Evolutionary conservation across 2,797 vertebrate species (phyloP), one percentile per base, ranked within the genome.

Genomic region (Serranus cabrilla): DNA sequence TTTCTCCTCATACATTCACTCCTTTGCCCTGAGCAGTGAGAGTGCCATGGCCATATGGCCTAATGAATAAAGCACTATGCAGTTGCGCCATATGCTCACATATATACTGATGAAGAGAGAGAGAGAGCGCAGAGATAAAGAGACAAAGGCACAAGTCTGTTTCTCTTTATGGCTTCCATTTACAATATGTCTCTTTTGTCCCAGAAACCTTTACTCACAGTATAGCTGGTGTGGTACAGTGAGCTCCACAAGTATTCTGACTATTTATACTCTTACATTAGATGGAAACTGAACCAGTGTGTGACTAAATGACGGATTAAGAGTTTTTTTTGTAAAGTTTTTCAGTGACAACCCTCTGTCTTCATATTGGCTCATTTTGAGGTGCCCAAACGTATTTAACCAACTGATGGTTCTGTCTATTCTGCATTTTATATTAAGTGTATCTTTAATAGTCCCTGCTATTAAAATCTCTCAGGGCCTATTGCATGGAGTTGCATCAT

Each of bases 41-140:
- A 81, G 79, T 68, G 75, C 74, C 54, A 40, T 40, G 40, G 54
- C 87, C 93, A 94, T 94, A 94, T 95, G 94, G 93, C 78, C 80
- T 87, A 81, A 94, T 93, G 82, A 95, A 94, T 94, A 91, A 93
- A 88, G 85, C 83, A 91, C 89, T 51, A 70, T 81, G 72, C 72
- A 84, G 68, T 87, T 81, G 39, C 64, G 70, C 92, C 91, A 93
- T 94, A 92, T 93, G 94, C 64, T 85, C 87, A 73, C 66, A 84
- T 78, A 82, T 82, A 85, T 73, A 76, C 77, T 75, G 58, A 82
- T 52, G 40, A 61, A 55, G 58, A 80, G 64, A 27, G 60, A 57
- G 55, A 37, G 78, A 25, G n/a, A n/a, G n/a, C n/a, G n/a, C 65
- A 62, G 27, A 81, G 54, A 77, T 76, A 18, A 64, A 74, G 21